These are phyloP conservation scores for Larimichthys polyactis DNA, from an alignment of 2,113 vertebrate genomes.

Conservation along the genomic window DNA sequence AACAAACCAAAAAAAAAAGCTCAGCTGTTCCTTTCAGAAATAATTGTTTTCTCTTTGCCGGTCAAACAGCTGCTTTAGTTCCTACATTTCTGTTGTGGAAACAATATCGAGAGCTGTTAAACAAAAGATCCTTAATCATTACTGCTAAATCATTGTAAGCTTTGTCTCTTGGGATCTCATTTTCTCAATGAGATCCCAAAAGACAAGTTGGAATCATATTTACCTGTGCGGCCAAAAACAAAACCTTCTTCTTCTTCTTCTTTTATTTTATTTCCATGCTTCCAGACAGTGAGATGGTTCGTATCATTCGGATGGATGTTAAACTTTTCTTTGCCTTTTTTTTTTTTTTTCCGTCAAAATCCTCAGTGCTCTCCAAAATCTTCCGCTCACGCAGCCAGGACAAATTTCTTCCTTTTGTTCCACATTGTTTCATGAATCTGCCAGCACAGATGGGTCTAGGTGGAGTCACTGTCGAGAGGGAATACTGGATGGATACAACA, in stretches of 20 bases:
- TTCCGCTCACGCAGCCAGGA: conserved; percentile 19
- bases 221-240: not conserved
- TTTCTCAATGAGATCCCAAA: not conserved
- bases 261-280: not conserved
- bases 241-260: not conserved
- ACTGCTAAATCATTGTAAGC: not conserved
- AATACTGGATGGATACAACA: not conserved
- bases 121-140: not conserved
- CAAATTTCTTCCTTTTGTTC: conserved; percentile 53
- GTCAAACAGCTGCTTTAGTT: conserved; percentile 26
- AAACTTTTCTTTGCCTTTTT: not conserved
- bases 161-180: not conserved
- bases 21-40: conserved; percentile 38
- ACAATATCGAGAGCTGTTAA: not conserved
- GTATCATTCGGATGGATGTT: not conserved
- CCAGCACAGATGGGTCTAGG: conserved; percentile 57
- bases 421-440: conserved; percentile 49
- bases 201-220: not conserved
- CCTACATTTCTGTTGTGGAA: not conserved
- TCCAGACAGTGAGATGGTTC: not conserved
- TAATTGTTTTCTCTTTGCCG: conserved; percentile 25
- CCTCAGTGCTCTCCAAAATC: not conserved
- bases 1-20: not conserved
- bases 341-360: conserved; percentile 5
- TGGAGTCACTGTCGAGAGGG: conserved; percentile 27